Evolutionary conservation across 2,113 vertebrate species (phyloP).

Genomic region (Nanorana parkeri): DNA sequence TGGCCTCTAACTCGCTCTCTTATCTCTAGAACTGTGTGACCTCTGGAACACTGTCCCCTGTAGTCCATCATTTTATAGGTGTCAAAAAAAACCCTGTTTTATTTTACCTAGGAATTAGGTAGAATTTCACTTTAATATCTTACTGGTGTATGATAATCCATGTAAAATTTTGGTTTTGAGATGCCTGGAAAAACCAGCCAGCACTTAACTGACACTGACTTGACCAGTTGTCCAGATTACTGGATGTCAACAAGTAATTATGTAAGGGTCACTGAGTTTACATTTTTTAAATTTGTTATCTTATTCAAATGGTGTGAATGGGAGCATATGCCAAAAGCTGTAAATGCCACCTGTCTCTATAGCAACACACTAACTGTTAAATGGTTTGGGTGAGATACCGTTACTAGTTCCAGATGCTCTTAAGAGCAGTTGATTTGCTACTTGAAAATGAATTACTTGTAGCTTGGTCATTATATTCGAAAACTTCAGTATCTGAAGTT

Average conservation of each 20-base stretch:
- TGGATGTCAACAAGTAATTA: neutral
- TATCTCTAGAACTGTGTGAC: slow-evolving; percentile 11
- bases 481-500: slow-evolving; percentile 66
- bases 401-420: neutral
- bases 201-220: neutral
- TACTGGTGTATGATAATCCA: neutral
- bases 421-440: slow-evolving; percentile 63
- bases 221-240: slow-evolving; percentile 1
- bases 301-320: neutral
- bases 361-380: neutral
- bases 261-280: neutral
- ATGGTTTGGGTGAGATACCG: neutral
- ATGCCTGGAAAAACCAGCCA: neutral
- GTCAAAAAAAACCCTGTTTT: neutral
- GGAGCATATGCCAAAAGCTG: neutral
- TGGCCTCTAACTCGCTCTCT: neutral
- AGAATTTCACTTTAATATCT: neutral
- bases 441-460: slow-evolving; percentile 73
- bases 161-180: neutral
- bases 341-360: neutral
- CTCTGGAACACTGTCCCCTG: slow-evolving; percentile 8
- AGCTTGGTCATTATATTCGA: slow-evolving; percentile 65
- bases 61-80: slow-evolving; percentile 8
- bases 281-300: neutral
- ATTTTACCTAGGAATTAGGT: neutral